Evolutionary conservation across 1,140 invertebrate species (phyloP), one percentile per base, ranked within the genome.

Genomic region (Drosophila paulistorum): DNA sequence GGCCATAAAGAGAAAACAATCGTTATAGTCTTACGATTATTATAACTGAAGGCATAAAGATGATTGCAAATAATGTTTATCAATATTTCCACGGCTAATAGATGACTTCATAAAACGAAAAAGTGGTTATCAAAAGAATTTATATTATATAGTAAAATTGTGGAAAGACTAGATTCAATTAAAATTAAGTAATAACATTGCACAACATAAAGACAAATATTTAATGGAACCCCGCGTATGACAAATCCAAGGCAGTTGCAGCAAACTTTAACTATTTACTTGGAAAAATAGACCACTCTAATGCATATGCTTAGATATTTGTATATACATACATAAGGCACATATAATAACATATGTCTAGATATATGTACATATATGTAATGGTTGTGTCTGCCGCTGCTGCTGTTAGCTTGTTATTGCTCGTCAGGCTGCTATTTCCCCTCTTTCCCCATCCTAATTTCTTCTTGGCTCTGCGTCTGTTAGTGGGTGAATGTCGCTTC

Each of bases 401-500:
- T 55, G 59, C 20, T 69, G 62, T 33, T 71, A 66, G 82, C 83
- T 85, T 85, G 82, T 86, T 85, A 85, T 86, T 72, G 63, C 78
- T 57, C 72, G 73, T 66, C 81, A 84, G 76, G 59, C 59, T 63
- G 65, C 35, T 62, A 68, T 55, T 65, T 76, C 63, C 62, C 60
- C 55, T 61, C 59, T 58, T 79, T 73, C 68, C 68, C 78, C 68
- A 65, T 72, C 79, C 59, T 86, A 87, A 86, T 86, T 86, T 75
- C 75, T 79, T 77, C 68, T 77, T 85, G 75, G 61, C 61, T 33
- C 26, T 17, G 30, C 42, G 1, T 69, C 79, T 68, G 79, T 77
- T 87, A 89, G 84, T 87, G 83, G 83, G 84, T 87, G 84, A 87
- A 87, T 87, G 83, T 87, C 83, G 82, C 83, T 89, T 87, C 84